Base-by-base conservation (phyloP, 2,797 vertebrate species). In the Melanotaenia boesemani region DNA sequence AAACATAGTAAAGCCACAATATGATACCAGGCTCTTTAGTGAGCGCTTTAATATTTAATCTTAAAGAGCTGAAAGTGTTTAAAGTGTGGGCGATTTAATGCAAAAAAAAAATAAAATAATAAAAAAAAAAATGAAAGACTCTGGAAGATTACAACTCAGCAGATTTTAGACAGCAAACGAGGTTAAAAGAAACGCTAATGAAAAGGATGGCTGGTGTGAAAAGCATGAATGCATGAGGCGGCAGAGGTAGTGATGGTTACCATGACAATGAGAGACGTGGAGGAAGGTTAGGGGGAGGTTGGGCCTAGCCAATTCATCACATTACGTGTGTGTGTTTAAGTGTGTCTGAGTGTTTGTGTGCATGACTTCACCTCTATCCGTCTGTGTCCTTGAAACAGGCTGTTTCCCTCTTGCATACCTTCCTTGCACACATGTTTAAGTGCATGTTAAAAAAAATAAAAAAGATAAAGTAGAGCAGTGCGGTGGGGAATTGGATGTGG, bases 171-270 rank as follows among this genome's bases (percentile, higher is more conserved):
- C 63, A 15, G 70, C 9, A 52, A 59, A 46, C 1, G 30, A 26
- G 44, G 18, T 34, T 58, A 18, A 24, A 26, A 26, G 59, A 67
- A 55, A 54, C 36, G 61, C 52, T 63, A 76, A 74, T 75, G 77
- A 72, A 81, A 85, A 74, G 74, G 85, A 84, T 55, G 70, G 72
- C 79, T 77, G 80, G 87, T 83, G 86, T 82, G 83, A 88, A 85
- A 67, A 84, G 81, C 80, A 79, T 84, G 86, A 86, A 85, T 32
- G 73, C 70, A 57, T 87, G 83, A 88, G 86, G 83, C 67, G 65
- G 87, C 50, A 32, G 87, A 82, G 82, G 88, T 91, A 87, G 86
- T 88, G 85, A 88, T 85, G 92, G 95, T 94, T 93, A 87, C 95
- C 91, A 91, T 93, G 92, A 87, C 91, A 80, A 94, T 86, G 83